A percentile compares a stretch with the other conserved stretches of the same genome.
Evolutionary conservation across 2,113 vertebrate species (phyloP).

Genomic region (Rousettus leschenaultii): DNA sequence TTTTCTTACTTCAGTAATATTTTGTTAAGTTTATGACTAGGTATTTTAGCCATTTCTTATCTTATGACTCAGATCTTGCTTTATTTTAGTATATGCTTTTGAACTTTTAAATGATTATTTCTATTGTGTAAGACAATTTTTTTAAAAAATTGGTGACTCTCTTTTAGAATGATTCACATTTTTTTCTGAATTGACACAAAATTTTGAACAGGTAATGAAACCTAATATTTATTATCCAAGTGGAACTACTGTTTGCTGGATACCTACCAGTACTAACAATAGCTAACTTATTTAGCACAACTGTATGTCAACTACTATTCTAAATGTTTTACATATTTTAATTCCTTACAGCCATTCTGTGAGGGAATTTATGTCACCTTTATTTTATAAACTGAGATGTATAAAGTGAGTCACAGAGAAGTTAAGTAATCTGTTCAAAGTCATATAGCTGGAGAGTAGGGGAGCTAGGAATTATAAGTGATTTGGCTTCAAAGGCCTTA

Average conservation of each 20-base stretch:
- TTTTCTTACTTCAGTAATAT: neutral
- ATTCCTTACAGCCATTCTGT: neutral
- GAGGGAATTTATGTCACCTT: neutral
- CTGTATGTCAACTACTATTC: neutral
- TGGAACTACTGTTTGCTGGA: neutral
- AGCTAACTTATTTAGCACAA: neutral
- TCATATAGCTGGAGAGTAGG: neutral
- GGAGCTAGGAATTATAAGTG: neutral
- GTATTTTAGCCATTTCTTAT: neutral
- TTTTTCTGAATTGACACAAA: neutral
- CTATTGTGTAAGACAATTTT: neutral
- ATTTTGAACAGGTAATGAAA: neutral
- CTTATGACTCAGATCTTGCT: neutral
- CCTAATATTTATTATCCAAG: neutral
- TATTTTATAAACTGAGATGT: neutral
- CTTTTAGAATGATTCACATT: neutral
- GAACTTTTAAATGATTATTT: neutral
- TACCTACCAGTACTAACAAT: neutral
- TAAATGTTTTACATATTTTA: neutral
- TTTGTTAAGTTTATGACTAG: neutral
- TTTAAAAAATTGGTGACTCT: neutral
- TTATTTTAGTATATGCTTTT: neutral
- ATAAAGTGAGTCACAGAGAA: neutral
- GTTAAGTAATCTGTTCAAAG: neutral
- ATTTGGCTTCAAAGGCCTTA: neutral